Evolutionary conservation across 2,888 invertebrate genomes (phyloP).

Genomic region (Didymodactylos carnosus): DNA sequence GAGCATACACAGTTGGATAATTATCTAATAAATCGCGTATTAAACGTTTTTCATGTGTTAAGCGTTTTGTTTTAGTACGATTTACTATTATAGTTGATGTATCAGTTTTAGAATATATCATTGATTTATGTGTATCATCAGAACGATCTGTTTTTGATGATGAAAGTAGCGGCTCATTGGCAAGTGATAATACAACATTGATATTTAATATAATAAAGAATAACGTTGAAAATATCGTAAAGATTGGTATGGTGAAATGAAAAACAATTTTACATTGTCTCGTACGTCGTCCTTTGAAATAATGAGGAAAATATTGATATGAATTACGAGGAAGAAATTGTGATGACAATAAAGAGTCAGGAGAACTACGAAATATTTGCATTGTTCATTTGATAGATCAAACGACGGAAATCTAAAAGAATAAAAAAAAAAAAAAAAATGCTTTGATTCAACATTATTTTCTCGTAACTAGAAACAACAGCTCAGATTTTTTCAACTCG

Average conservation of each 20-base stretch:
- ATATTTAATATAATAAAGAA: not conserved
- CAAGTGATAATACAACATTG: not conserved
- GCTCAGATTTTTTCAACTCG: too few species aligned
- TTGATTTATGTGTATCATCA: not conserved
- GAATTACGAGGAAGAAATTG: too few species aligned
- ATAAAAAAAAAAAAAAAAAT: too few species aligned
- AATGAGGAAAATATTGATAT: not conserved
- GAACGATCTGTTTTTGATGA: not conserved
- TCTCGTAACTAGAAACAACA: too few species aligned
- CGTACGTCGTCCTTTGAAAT: not conserved
- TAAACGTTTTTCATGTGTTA: constrained; percentile 11
- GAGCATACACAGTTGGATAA: constrained; percentile 11
- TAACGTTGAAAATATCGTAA: not conserved
- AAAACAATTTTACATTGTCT: too few species aligned
- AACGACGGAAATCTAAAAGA: too few species aligned
- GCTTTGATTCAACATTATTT: too few species aligned
- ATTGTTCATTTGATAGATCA: too few species aligned
- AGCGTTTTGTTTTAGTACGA: not conserved
- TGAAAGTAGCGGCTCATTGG: not conserved
- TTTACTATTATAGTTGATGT: not conserved
- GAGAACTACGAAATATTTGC: too few species aligned
- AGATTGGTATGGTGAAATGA: too few species aligned
- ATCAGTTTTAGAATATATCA: not conserved
- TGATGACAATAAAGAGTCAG: too few species aligned
- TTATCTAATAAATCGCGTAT: constrained; percentile 7